Base-by-base conservation (phyloP, 1,140 invertebrate species). In the Littorina saxatilis region DNA sequence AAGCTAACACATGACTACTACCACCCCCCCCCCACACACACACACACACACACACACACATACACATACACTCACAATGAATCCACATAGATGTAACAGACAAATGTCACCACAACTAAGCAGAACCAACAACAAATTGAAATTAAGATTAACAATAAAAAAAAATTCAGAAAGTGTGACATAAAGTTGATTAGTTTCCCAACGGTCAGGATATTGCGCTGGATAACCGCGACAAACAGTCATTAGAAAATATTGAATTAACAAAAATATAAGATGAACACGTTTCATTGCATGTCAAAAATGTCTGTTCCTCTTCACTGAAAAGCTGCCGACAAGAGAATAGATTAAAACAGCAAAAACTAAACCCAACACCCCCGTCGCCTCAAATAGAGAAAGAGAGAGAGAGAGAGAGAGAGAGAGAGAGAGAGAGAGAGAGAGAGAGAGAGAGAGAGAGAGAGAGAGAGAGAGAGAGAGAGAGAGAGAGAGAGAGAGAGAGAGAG, bases 371-470 rank as follows among this genome's bases (percentile, higher is more conserved):
- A 9, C 43, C 17, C 43, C 43, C 43, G 7, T 47, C 5, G n/a
- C 29, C 3, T 11, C 17, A 72, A 15, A 40, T 27, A 39, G 68
- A 72, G 68, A 72, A 43, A 72, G 4, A 72, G 2, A 72, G 29
- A 40, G 17, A 72, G 37, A 72, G 13, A 35, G 11, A 40, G 37
- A 40, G 2, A 40, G 11, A 40, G 13, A 40, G 7, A 72, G 15
- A 72, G 68, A 43, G 2, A 43, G 13, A 43, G 2, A 43, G 68
- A 72, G 17, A 72, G 37, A 72, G 29, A 68, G 63, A 39, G 43
- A 52, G 66, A 20, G n/a, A 58, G 55, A 58, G 55, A 58, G 55
- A 58, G 55, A 58, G 55, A 58, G 55, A 58, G 55, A 58, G 55
- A 58, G 55, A 58, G 55, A 58, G 55, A 58, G 55, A 23, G 55